Evolutionary conservation across 2,113 vertebrate genomes (phyloP).

Genomic region (Silurus meridionalis): DNA sequence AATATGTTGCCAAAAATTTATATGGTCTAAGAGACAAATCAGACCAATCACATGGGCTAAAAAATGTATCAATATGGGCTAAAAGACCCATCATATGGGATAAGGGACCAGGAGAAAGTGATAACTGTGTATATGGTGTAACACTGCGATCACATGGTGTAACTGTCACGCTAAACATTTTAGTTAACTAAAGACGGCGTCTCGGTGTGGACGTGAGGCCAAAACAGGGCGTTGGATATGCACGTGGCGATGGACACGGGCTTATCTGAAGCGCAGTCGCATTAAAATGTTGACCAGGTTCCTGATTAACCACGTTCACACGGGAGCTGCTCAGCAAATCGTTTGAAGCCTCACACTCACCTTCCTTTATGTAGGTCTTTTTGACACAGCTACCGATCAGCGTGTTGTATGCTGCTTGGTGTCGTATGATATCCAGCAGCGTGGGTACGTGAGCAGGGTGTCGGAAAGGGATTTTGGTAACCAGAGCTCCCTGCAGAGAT

Average conservation of each 20-base stretch:
- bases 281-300: not conserved
- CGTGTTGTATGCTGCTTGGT: conserved; percentile 93
- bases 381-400: conserved; percentile 96
- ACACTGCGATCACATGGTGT: not conserved
- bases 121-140: not conserved
- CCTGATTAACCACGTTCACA: not conserved
- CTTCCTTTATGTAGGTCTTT: conserved; percentile 88
- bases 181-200: too few relatives aligned
- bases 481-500: conserved; percentile 86
- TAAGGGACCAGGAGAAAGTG: not conserved
- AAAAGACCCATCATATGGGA: not conserved
- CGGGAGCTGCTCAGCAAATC: not conserved
- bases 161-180: not conserved
- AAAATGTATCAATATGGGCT: too few relatives aligned
- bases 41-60: too few relatives aligned
- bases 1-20: too few relatives aligned
- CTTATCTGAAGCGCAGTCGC: too few relatives aligned
- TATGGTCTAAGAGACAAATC: not conserved
- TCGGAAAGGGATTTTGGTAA: conserved; percentile 92
- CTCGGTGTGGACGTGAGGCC: too few relatives aligned
- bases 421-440: conserved; percentile 87
- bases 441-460: conserved; percentile 91
- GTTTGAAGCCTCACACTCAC: conserved; percentile 61
- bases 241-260: too few relatives aligned
- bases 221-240: too few relatives aligned